phyloP scores from a whole-genome alignment of 2,113 vertebrate genomes.

The Hyperopisus bebe region DNA sequence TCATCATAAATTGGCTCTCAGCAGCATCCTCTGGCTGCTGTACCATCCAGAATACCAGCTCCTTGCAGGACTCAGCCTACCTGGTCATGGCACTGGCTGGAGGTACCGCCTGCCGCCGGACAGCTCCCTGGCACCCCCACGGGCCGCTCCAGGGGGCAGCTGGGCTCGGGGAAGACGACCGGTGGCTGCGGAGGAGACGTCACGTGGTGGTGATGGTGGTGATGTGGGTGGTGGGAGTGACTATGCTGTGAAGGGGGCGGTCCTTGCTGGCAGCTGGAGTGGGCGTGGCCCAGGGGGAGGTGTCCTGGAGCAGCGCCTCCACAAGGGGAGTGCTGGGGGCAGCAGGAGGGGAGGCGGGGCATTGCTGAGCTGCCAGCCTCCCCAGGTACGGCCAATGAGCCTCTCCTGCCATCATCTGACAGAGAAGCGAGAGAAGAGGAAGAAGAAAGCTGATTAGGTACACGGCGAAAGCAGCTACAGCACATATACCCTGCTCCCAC shows the following conservation, averaged over 20 bases:
- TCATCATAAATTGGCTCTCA: neutral
- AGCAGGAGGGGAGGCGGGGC: constrained; percentile 93
- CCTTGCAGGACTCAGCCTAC: constrained; percentile 44
- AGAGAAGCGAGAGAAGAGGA: neutral
- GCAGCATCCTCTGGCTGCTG: neutral
- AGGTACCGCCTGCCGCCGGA: constrained; percentile 51
- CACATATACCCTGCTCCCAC: neutral
- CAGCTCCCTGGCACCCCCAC: constrained; percentile 33
- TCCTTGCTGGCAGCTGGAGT: constrained; percentile 82
- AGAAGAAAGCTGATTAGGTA: constrained; percentile 23
- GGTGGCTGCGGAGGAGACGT: constrained; percentile 71
- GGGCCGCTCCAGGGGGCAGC: constrained; percentile 74
- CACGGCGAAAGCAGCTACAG: neutral
- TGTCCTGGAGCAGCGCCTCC: constrained; percentile 79
- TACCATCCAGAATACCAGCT: neutral
- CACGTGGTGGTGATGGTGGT: constrained; percentile 82
- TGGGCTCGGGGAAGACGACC: constrained; percentile 73
- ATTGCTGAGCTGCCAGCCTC: constrained; percentile 77
- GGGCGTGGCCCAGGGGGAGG: constrained; percentile 76
- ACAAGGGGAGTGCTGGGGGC: constrained; percentile 93
- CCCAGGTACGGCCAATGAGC: constrained; percentile 60
- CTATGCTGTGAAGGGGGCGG: constrained; percentile 68
- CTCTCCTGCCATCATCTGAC: constrained; percentile 76
- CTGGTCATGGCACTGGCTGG: constrained; percentile 71
- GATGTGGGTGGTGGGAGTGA: constrained; percentile 76